Evolutionary conservation across 2,888 invertebrate species (phyloP).

Genomic region (Drosophila seclusa): DNA sequence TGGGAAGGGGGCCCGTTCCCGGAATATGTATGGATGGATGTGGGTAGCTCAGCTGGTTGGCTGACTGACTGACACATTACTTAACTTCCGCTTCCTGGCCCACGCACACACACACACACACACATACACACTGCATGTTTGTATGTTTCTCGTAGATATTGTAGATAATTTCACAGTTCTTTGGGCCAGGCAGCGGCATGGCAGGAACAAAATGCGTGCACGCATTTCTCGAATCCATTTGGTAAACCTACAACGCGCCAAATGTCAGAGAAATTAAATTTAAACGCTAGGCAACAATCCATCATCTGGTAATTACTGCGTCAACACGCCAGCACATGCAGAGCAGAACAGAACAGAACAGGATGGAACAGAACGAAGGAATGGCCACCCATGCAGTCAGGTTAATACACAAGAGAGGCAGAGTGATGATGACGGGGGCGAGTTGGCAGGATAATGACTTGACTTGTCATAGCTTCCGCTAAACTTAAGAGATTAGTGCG

Average conservation of each 20-base stretch:
- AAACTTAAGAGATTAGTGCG: conserved; percentile 69
- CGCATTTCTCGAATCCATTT: conserved; percentile 78
- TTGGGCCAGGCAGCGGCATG: conserved; percentile 50
- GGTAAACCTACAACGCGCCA: conserved; percentile 74
- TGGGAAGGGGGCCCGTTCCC: conserved; percentile 1
- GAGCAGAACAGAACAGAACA: conserved; percentile 27
- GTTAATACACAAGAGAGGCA: conserved; percentile 8
- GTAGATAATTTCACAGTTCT: conserved; percentile 77
- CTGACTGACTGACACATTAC: conserved; percentile 75
- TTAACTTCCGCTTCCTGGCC: conserved; percentile 76
- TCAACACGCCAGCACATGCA: conserved; percentile 74
- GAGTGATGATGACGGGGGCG: not conserved
- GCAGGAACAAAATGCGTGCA: conserved; percentile 66
- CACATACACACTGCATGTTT: not conserved
- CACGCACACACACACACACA: conserved; percentile 33
- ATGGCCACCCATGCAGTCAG: conserved; percentile 49
- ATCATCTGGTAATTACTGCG: conserved; percentile 80
- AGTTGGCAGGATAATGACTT: conserved; percentile 69
- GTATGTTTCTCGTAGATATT: conserved; percentile 26
- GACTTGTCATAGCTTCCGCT: conserved; percentile 77
- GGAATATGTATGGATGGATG: conserved; percentile 10
- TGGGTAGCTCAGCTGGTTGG: conserved; percentile 39
- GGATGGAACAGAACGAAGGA: conserved; percentile 24
- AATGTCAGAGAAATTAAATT: conserved; percentile 80
- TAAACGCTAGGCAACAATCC: conserved; percentile 80